These are phyloP conservation scores for Rhagonycha lutea DNA, from an alignment of 2,888 invertebrate species.

Conservation along the genomic window DNA sequence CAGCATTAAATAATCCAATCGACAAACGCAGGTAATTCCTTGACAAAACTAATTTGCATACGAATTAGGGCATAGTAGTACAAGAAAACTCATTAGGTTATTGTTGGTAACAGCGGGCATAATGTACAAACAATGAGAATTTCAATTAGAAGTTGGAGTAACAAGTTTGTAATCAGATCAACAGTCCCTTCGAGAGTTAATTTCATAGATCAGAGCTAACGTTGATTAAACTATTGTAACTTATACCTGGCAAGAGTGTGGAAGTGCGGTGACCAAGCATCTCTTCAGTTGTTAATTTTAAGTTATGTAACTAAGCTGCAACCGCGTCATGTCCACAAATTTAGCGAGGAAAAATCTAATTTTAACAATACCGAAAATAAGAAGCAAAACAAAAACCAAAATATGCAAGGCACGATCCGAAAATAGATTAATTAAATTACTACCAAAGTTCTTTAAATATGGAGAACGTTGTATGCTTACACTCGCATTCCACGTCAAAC, in stretches of 20 bases:
- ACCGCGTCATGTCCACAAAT: not conserved
- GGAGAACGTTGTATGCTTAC: not conserved
- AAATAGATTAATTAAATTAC: constrained; percentile 10
- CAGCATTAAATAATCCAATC: not conserved
- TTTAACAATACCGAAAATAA: not conserved
- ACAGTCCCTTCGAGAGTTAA: not conserved
- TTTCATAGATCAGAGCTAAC: not conserved
- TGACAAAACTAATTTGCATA: not conserved
- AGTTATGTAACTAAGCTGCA: too few relatives aligned
- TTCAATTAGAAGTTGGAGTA: not conserved
- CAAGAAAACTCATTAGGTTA: not conserved
- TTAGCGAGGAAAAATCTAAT: not conserved
- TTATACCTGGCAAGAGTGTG: not conserved
- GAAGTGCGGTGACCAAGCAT: not conserved
- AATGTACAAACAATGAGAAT: not conserved
- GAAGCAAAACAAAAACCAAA: constrained; percentile 1
- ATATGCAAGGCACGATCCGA: constrained; percentile 6
- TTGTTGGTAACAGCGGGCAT: not conserved
- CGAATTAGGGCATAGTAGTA: not conserved
- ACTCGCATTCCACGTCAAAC: constrained; percentile 6
- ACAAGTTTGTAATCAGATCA: not conserved
- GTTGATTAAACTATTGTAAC: not conserved
- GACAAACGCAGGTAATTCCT: not conserved
- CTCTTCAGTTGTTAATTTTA: not conserved
- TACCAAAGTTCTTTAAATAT: constrained; percentile 5